A percentile compares a stretch with the other conserved stretches of the same genome.
Evolutionary conservation across 2,797 vertebrate genomes (phyloP).

Genomic region (Margarornis squamiger): DNA sequence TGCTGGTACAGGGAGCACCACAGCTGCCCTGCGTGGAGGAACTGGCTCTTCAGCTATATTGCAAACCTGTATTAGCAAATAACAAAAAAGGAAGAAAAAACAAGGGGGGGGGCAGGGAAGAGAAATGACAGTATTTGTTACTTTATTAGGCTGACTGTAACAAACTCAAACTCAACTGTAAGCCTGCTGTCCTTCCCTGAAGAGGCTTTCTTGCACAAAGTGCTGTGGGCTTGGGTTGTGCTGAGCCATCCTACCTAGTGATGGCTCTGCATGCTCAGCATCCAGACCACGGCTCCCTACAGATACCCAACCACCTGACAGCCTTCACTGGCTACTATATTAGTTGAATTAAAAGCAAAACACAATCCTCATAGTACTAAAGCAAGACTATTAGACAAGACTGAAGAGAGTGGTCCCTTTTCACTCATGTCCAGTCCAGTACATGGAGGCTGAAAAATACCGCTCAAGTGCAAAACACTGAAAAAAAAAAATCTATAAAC

Average conservation of each 20-base stretch:
- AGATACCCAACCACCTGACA: background rate
- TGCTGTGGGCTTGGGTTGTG: background rate
- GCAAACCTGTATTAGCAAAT: background rate
- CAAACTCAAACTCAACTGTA: background rate
- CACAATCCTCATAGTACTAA: background rate
- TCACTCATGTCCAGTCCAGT: background rate
- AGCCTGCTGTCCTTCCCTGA: background rate
- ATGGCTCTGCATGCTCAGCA: fast-evolving
- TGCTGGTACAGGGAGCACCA: background rate
- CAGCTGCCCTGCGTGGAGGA: fast-evolving
- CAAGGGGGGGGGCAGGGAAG: too few relatives aligned
- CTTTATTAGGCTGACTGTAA: background rate
- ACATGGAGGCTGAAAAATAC: background rate
- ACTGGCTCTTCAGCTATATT: background rate
- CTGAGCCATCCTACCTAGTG: background rate
- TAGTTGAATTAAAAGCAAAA: background rate
- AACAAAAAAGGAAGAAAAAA: too few relatives aligned
- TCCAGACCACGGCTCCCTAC: background rate
- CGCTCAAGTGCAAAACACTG: background rate
- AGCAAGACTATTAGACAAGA: background rate
- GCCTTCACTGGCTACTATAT: background rate
- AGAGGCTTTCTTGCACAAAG: background rate
- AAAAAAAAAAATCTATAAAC: background rate
- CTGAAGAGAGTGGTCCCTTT: background rate
- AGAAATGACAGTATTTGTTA: background rate